phyloP scores from a whole-genome alignment of 2,888 invertebrate genomes.

The Luperina nickerlii region DNA sequence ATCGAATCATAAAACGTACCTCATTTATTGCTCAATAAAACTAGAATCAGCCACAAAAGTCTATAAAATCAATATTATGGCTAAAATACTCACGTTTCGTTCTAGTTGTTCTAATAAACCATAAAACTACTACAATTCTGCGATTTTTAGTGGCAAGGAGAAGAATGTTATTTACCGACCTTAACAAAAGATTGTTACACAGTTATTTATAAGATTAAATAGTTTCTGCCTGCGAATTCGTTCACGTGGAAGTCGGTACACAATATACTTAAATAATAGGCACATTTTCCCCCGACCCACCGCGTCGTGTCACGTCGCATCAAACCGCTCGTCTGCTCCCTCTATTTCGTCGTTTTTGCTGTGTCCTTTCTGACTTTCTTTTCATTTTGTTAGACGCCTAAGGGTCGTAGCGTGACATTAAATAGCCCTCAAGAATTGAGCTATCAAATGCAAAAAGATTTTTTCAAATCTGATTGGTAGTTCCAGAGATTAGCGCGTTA shows the following conservation, averaged over 20 bases:
- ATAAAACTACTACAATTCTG: constrained; percentile 5
- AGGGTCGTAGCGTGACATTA: not conserved
- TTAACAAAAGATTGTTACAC: no score
- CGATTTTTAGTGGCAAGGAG: not conserved
- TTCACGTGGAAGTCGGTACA: not conserved
- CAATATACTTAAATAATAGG: not conserved
- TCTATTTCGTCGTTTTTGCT: not conserved
- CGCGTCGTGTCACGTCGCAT: not conserved
- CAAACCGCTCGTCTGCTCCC: accelerated
- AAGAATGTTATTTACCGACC: not conserved
- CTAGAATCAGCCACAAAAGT: constrained; percentile 27
- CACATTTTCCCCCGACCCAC: not conserved
- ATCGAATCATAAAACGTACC: constrained; percentile 30
- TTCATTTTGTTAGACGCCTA: not conserved
- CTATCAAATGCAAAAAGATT: not conserved
- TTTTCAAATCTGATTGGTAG: not conserved
- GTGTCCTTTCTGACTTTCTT: not conserved
- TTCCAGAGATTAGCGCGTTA: not conserved
- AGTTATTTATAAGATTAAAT: not conserved
- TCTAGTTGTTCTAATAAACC: not conserved
- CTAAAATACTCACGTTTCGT: constrained; percentile 1
- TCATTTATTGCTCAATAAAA: constrained; percentile 51
- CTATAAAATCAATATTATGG: constrained; percentile 33
- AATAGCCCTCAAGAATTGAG: not conserved
- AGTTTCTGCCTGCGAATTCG: not conserved